phyloP scores from a whole-genome alignment of 2,888 invertebrate genomes.

The Nomada lathburiana region DNA sequence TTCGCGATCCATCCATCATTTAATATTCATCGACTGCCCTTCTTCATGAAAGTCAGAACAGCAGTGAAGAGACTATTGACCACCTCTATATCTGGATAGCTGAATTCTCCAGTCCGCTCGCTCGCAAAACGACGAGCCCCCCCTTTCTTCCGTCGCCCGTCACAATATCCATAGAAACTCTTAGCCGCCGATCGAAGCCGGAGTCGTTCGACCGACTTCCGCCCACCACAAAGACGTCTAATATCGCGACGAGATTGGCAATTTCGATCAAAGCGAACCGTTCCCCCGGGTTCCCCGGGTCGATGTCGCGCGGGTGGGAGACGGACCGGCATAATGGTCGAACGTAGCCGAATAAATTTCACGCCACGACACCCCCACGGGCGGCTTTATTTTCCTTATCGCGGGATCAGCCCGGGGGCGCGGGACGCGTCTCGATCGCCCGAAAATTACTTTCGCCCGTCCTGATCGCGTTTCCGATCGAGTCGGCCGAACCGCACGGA shows the following conservation, averaged over 20 bases:
- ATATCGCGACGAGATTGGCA: constrained; percentile 49
- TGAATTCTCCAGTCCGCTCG: not conserved
- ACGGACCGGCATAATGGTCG: not conserved
- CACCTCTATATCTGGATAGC: not conserved
- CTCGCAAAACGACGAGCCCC: not conserved
- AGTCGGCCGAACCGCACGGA: constrained; percentile 62
- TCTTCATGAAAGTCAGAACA: not conserved
- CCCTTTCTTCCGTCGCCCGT: not conserved
- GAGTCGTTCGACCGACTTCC: constrained; percentile 5
- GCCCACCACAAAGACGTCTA: constrained; percentile 25
- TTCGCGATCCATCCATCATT: not conserved
- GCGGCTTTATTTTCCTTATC: constrained; percentile 53
- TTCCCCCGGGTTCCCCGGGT: constrained; percentile 3
- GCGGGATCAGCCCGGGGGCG: constrained; percentile 54
- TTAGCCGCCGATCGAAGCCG: not conserved
- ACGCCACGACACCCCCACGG: constrained; percentile 38
- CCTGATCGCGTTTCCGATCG: constrained; percentile 74
- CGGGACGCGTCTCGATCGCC: constrained; percentile 51
- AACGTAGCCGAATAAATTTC: constrained; percentile 48
- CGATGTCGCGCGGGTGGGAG: not conserved
- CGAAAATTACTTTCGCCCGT: constrained; percentile 73
- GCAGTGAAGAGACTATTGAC: not conserved
- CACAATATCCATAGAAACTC: not conserved
- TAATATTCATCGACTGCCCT: not conserved
- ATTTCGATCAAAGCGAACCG: constrained; percentile 50